Percentiles rank a stretch among this genome's conserved stretches.
Evolutionary conservation across 1,140 invertebrate genomes (phyloP).

Genomic region (Orius insidiosus): DNA sequence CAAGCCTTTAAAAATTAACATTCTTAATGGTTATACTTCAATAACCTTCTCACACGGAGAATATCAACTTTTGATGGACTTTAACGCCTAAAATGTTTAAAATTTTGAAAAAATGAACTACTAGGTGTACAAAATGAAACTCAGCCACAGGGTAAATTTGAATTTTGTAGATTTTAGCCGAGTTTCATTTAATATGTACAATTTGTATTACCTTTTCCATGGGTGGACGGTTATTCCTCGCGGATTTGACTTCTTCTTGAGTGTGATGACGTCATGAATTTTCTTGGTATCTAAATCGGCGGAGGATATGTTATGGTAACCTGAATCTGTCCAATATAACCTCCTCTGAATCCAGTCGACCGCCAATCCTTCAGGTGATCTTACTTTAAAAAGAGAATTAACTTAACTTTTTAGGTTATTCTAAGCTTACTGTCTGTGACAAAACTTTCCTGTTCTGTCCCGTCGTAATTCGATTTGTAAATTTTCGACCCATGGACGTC

Average conservation of each 20-base stretch:
- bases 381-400: conserved; percentile 39
- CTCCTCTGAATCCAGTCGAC: conserved; percentile 84
- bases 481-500: conserved; percentile 66
- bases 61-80: no score
- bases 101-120: no score
- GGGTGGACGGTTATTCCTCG: conserved; percentile 90
- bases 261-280: conserved; percentile 55
- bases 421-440: conserved; percentile 33
- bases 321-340: conserved; percentile 93
- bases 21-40: no score
- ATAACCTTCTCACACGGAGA: no score
- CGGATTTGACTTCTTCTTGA: conserved; percentile 65
- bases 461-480: conserved; percentile 53
- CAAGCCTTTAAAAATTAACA: no score
- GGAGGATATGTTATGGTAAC: conserved; percentile 75
- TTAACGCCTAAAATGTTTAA: no score
- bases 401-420: background rate
- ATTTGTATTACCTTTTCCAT: conserved; percentile 47
- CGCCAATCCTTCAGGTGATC: conserved; percentile 80
- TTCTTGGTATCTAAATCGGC: conserved; percentile 64
- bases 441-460: conserved; percentile 43
- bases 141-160: no score
- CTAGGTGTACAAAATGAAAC: no score
- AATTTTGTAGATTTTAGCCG: no score
- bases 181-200: background rate